phyloP scores from a whole-genome alignment of 2,888 invertebrate species.

The Mythimna ferrago region DNA sequence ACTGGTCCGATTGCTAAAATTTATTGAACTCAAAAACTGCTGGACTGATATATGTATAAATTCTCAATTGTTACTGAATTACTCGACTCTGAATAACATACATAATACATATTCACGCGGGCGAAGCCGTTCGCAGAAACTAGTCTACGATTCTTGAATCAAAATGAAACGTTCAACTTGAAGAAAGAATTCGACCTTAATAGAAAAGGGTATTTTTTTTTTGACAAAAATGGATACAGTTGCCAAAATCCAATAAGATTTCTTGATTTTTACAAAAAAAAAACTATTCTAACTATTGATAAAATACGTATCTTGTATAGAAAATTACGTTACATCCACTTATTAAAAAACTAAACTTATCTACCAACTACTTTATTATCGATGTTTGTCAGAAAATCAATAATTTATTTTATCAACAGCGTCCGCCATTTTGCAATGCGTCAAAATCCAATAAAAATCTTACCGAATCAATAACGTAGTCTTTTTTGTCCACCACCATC shows the following conservation, averaged over 20 bases:
- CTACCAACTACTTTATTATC: slow-evolving; percentile 38
- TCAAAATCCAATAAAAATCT: slow-evolving; percentile 67
- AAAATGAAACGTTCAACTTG: too few species aligned
- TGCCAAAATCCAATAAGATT: neutral
- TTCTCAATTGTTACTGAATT: too few species aligned
- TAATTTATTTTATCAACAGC: slow-evolving; percentile 33
- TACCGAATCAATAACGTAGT: slow-evolving; percentile 79
- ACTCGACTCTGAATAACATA: too few species aligned
- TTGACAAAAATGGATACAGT: neutral
- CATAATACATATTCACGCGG: too few species aligned
- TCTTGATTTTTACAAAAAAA: neutral
- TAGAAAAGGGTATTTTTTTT: neutral
- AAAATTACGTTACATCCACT: slow-evolving; percentile 1
- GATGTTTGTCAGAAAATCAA: slow-evolving; percentile 60
- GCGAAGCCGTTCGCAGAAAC: too few species aligned
- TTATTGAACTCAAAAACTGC: too few species aligned
- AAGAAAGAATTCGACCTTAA: neutral
- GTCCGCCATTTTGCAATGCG: slow-evolving; percentile 60
- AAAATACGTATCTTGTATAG: neutral
- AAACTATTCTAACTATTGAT: neutral
- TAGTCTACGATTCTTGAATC: too few species aligned
- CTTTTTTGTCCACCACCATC: slow-evolving; percentile 64
- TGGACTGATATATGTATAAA: too few species aligned
- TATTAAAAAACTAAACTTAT: slow-evolving; percentile 29
- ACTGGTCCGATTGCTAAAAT: too few species aligned